phyloP scores from a whole-genome alignment of 1,140 invertebrate species.

The Gryllus bimaculatus region DNA sequence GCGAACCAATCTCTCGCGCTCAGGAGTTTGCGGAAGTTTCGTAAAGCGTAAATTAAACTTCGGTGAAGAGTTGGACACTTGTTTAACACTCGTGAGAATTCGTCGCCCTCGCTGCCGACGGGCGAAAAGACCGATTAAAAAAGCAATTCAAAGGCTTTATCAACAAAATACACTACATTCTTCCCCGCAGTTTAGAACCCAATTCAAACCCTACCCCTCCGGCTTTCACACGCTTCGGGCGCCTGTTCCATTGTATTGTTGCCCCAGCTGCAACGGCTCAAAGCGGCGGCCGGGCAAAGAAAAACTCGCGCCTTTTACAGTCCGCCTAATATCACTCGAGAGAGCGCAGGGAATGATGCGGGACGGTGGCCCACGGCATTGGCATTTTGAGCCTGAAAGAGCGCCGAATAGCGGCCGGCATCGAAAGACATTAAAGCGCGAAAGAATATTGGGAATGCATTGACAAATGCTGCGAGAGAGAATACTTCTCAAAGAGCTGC shows the following conservation, averaged over 20 bases:
- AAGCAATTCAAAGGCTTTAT: constrained; percentile 5
- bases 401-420: no score
- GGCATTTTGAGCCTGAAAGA: no score
- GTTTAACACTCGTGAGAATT: background rate
- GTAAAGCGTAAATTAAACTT: background rate
- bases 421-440: no score
- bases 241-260: background rate
- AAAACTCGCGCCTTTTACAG: background rate
- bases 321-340: background rate
- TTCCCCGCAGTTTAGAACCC: background rate
- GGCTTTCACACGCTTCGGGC: background rate
- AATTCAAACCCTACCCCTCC: background rate
- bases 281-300: background rate
- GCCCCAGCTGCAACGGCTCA: background rate
- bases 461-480: no score
- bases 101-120: background rate
- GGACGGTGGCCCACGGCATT: no score
- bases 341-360: no score
- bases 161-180: background rate
- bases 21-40: background rate
- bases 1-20: background rate
- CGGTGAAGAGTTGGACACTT: background rate
- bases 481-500: no score
- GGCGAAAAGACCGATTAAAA: background rate
- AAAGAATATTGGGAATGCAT: no score